Evolutionary conservation across 2,113 vertebrate genomes (phyloP), one percentile per base, ranked within the genome.

Genomic region (Machaerirhynchus nigripectus): DNA sequence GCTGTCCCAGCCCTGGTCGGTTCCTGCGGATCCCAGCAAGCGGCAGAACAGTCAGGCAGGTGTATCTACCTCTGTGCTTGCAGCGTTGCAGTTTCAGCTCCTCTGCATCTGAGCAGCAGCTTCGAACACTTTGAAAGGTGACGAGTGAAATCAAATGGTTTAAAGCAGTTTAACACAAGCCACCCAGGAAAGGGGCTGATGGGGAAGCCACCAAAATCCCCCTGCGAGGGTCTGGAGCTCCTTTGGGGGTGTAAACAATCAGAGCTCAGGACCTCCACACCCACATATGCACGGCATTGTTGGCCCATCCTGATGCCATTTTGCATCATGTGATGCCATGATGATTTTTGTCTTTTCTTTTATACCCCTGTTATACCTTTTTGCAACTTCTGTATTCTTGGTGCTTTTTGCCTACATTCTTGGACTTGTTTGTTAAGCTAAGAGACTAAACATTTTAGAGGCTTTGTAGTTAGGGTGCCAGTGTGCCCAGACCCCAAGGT

Each of bases 181-280:
- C 10, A 9, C 6, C 11, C 11, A 30, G n/a, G 31, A 80, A 59
- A 89, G 63, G 0, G 8, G 37, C n/a, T 67, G 47, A 26, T 42
- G 18, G 31, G 85, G 40, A 69, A 70, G 37, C 9, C 12, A 21
- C 27, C 15, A 30, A n/a, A 39, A 75, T 21, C 5, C 27, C 9
- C 4, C 19, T 2, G 5, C 0, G 0, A 71, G 23, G 1, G 2
- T 6, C 24, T 26, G 30, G 22, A 37, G 23, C 31, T 10, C 2
- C 35, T 64, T 2, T 44, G 15, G 13, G 13, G 18, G 16, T 59
- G 20, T 17, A 37, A 84, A 59, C 5, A 35, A 15, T 7, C 42
- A 22, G 28, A 64, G 49, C 18, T 37, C 1, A 1, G 50, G 7
- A 15, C 19, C 4, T 11, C 16, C 3, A 11, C 24, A 17, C 7